A percentile compares a stretch with the other conserved stretches of the same genome.
Conservation (phyloP, 2,113 vertebrate genomes). For the Agapornis roseicollis region DNA sequence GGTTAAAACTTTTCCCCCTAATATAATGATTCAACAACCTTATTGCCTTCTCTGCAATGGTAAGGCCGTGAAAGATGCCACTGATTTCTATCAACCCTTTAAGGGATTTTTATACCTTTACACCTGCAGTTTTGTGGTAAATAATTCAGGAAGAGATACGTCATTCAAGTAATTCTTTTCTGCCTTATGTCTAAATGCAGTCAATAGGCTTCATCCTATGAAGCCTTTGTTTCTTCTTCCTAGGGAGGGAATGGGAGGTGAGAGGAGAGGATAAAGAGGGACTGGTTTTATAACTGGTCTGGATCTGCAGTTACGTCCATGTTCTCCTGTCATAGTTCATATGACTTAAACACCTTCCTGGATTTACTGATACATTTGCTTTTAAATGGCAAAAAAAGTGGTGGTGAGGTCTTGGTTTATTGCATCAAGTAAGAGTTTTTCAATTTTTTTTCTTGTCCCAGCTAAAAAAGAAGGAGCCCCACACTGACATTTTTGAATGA, state of each 20-base stretch:
- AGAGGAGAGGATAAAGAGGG: not conserved
- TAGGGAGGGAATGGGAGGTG: not conserved
- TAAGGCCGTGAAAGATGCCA: not conserved
- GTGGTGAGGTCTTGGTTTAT: not conserved
- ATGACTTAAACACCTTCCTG: not conserved
- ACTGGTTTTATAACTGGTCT: not conserved
- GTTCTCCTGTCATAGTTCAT: not conserved
- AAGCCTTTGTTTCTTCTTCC: not conserved
- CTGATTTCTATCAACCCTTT: constrained; percentile 2
- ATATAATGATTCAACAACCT: not conserved
- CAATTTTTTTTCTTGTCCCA: not conserved
- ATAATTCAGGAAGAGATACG: not conserved
- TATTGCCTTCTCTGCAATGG: not conserved
- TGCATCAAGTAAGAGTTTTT: not conserved
- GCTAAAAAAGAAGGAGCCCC: not conserved
- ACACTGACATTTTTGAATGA: not conserved
- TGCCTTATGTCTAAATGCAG: constrained; percentile 35
- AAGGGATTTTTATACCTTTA: constrained; percentile 12
- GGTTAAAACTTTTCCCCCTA: not conserved
- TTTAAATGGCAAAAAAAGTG: not conserved
- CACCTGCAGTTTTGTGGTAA: not conserved
- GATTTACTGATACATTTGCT: not conserved
- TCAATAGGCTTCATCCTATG: not conserved
- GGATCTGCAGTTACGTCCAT: not conserved
- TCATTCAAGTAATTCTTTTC: not conserved